These are phyloP conservation scores for Danionella dracula DNA, from an alignment of 2,797 vertebrate species.

Conservation along the genomic window DNA sequence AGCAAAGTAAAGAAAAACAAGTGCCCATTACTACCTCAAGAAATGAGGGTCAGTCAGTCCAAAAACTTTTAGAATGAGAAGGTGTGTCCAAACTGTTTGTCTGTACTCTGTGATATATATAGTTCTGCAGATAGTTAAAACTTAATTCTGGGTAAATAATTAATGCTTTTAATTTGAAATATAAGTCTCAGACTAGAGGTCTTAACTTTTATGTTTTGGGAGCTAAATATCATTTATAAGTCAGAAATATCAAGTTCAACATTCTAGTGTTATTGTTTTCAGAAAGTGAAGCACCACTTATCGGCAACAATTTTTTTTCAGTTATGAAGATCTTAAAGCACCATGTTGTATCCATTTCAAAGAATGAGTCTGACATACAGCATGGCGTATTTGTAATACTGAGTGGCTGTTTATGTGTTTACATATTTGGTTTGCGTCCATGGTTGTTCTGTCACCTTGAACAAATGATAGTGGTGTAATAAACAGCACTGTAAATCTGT, in stretches of 20 bases:
- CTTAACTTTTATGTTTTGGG: not conserved
- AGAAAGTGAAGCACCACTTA: not conserved
- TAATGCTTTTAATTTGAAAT: too few species aligned
- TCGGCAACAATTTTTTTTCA: too few species aligned
- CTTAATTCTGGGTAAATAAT: too few species aligned
- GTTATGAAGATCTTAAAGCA: not conserved
- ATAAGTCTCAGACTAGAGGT: not conserved
- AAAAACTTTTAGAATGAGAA: too few species aligned
- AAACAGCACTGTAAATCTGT: conserved; percentile 3
- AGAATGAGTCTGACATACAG: not conserved
- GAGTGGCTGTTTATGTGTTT: not conserved
- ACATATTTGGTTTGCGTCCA: not conserved
- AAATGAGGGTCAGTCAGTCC: too few species aligned
- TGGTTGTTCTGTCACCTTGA: conserved; percentile 17
- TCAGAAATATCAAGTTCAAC: not conserved
- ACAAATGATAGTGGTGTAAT: conserved; percentile 19
- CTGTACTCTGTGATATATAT: too few species aligned
- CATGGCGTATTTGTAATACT: not conserved
- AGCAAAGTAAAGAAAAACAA: too few species aligned
- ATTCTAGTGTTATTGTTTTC: not conserved
- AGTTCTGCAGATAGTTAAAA: too few species aligned
- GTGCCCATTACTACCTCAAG: too few species aligned
- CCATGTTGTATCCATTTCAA: not conserved
- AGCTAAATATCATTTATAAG: not conserved
- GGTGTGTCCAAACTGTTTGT: too few species aligned